Evolutionary conservation across 53 echinoderm and acorn worm genomes (phyloP).

Genomic region (Holothuria leucospilota): DNA sequence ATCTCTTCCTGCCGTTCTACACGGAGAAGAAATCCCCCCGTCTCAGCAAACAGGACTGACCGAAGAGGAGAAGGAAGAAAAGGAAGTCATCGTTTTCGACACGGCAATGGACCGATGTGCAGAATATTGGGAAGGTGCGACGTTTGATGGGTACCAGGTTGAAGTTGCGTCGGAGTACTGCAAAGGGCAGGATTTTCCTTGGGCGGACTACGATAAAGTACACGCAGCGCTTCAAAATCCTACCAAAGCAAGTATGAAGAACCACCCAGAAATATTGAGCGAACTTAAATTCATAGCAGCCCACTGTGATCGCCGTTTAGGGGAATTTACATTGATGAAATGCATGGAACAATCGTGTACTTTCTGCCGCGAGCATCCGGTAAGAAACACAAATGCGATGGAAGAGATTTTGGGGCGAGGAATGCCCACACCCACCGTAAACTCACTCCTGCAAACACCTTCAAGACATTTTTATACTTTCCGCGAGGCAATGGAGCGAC

Average conservation of each 20-base stretch:
- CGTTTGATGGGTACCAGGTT: neutral
- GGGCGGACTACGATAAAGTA: neutral
- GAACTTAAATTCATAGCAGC: neutral
- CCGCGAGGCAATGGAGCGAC: neutral
- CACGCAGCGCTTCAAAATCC: neutral
- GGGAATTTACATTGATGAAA: neutral
- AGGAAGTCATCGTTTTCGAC: neutral
- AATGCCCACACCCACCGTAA: too few relatives aligned
- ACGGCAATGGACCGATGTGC: neutral
- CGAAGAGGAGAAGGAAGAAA: neutral
- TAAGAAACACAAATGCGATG: too few relatives aligned
- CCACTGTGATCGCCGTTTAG: slow-evolving; percentile 1
- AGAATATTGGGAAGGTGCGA: neutral
- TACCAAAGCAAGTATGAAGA: neutral
- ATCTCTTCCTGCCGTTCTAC: neutral
- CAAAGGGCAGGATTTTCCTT: slow-evolving; percentile 17
- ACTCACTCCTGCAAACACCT: neutral
- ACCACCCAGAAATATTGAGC: neutral
- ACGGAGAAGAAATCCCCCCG: neutral
- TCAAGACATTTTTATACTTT: neutral
- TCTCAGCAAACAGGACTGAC: neutral
- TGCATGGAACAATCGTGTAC: neutral
- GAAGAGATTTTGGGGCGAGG: neutral
- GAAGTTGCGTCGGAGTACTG: neutral
- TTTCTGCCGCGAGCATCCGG: too few relatives aligned